Base-by-base conservation (phyloP, 2,113 vertebrate genomes). In the Dolichallabes microphthalmus region DNA sequence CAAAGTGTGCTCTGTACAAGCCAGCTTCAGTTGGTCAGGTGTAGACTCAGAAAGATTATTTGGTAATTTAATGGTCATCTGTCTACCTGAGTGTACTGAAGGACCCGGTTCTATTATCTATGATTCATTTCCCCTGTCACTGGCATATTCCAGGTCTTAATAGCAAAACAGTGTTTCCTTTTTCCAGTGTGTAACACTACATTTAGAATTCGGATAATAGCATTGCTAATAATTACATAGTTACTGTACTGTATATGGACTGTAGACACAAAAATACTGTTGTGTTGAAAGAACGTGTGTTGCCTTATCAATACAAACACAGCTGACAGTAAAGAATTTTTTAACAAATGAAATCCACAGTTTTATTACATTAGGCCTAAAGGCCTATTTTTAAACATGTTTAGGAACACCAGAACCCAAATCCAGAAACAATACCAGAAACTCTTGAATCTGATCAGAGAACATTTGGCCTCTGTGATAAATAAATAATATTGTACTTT, bases 351-450 rank as follows among this genome's bases (percentile, higher is more conserved):
- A 73, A 57, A 57, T 77, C 52, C 52, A 30, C 52, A 77, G 32
- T 27, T 57, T 77, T 77, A 77, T 77, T 78, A 78, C 5, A 78
- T 60, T 22, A 78, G 27, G 30, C 27, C 4, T 78, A n/a, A 27
- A 22, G 32, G 53, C 55, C 76, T 35, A 58, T 22, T 60, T 35
- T 2, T 58, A 52, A 52, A 77, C 27, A 2, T 1, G 8, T 57
- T 55, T 55, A 55, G 52, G 25, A 77, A 55, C 52, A 32, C 14
- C 14, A 19, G 55, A 78, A 77, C 11, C 25, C 35, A 25, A 73
- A 77, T 13, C 4, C 53, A 78, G 17, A 78, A 78, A 58, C 53
- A 58, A 30, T 17, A 55, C 45, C 45, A 45, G 9, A 4, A 77
- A 32, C 32, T 20, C 17, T 55, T 57, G n/a, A 2, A 12, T 78